Conservation (phyloP, 1,140 invertebrate species). For the Glossosoma conforme region DNA sequence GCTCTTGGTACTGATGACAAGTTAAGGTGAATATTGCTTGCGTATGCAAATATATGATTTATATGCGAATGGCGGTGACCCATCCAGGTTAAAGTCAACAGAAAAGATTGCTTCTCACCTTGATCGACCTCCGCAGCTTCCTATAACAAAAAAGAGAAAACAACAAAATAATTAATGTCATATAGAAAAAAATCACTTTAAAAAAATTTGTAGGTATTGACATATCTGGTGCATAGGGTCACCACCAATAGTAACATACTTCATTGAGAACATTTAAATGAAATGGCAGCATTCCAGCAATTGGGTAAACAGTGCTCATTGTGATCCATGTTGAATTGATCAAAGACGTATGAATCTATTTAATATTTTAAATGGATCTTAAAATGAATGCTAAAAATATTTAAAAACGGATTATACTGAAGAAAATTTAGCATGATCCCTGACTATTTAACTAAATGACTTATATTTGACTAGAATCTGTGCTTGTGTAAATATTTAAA, state of each 20-base stretch:
- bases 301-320: neutral
- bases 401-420: too few relatives aligned
- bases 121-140: constrained; percentile 25
- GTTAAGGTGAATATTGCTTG: neutral
- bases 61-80: neutral
- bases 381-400: too few relatives aligned
- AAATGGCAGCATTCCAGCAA: neutral
- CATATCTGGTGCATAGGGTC: too few relatives aligned
- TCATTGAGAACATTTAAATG: neutral
- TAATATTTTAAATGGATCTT: too few relatives aligned
- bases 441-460: neutral
- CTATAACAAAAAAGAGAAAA: constrained; percentile 23
- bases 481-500: neutral
- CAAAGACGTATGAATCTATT: too few relatives aligned
- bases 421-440: neutral
- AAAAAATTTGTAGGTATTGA: neutral
- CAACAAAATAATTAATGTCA: constrained; percentile 6
- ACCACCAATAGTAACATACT: too few relatives aligned
- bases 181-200: neutral
- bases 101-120: constrained; percentile 11
- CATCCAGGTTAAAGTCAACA: neutral
- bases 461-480: neutral
- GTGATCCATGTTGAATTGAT: neutral
- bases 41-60: neutral
- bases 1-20: too few relatives aligned